phyloP scores from a whole-genome alignment of 2,888 invertebrate species.

The Lithophane semibrunnea region DNA sequence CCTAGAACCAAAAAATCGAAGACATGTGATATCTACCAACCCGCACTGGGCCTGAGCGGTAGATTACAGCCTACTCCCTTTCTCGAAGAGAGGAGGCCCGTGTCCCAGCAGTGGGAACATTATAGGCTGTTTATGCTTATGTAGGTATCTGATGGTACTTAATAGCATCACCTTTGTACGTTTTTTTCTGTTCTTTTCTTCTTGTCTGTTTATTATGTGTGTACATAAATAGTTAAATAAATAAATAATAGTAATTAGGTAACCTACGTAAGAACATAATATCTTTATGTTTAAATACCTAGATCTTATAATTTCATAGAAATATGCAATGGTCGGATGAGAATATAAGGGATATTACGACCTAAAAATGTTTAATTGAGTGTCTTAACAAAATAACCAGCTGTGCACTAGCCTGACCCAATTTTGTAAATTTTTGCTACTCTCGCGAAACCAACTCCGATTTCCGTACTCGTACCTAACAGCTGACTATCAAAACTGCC shows the following conservation, averaged over 20 bases:
- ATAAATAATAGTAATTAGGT: neutral
- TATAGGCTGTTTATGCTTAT: too few species aligned
- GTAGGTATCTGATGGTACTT: too few species aligned
- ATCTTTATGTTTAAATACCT: neutral
- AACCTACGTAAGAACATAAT: neutral
- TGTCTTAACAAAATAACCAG: constrained; percentile 52
- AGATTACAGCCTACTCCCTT: too few species aligned
- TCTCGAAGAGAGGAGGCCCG: too few species aligned
- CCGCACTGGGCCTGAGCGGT: too few species aligned
- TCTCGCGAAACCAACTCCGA: constrained; percentile 44
- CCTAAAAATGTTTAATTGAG: constrained; percentile 47
- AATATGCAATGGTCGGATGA: neutral
- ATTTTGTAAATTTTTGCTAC: constrained; percentile 61
- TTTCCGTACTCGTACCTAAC: constrained; percentile 51
- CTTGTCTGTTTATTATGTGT: too few species aligned
- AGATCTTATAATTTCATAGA: neutral
- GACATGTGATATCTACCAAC: too few species aligned
- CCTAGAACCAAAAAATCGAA: too few species aligned
- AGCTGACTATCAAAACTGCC: constrained; percentile 60
- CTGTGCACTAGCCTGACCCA: constrained; percentile 59
- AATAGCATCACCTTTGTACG: too few species aligned
- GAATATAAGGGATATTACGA: constrained; percentile 25
- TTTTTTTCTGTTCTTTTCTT: too few species aligned
- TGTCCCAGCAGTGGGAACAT: too few species aligned
- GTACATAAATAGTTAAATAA: too few species aligned